These are phyloP conservation scores for Cyanistes caeruleus DNA, from an alignment of 2,113 vertebrate genomes.

Conservation along the genomic window DNA sequence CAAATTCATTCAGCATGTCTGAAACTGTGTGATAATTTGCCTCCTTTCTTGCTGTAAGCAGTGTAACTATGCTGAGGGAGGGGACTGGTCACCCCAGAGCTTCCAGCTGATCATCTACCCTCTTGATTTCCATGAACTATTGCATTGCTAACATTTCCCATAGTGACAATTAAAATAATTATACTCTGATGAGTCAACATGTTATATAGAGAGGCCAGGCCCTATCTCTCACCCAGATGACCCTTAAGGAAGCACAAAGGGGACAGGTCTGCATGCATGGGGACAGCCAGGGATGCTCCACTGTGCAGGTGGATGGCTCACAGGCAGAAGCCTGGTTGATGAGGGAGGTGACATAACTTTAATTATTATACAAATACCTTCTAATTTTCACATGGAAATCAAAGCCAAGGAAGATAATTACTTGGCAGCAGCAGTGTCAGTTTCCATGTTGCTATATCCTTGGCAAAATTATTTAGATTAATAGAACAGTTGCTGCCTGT, in stretches of 20 bases:
- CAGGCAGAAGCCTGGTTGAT: background rate
- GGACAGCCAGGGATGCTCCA: background rate
- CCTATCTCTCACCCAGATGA: background rate
- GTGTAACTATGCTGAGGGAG: background rate
- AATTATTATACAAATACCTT: background rate
- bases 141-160: background rate
- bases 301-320: background rate
- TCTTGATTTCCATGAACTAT: fast-evolving
- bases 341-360: background rate
- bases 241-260: background rate
- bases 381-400: background rate
- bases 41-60: background rate
- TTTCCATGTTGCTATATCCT: background rate
- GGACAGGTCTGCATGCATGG: background rate
- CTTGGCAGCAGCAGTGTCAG: fast-evolving
- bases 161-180: background rate
- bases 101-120: background rate
- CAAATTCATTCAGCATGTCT: background rate
- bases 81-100: background rate
- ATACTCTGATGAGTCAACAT: background rate
- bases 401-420: background rate
- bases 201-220: background rate
- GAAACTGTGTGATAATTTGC: background rate
- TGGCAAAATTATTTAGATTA: background rate
- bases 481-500: background rate